A percentile compares a stretch with the other conserved stretches of the same genome.
Conservation (phyloP, 2,888 invertebrate species). For the Thecocarcelia acutangulata region DNA sequence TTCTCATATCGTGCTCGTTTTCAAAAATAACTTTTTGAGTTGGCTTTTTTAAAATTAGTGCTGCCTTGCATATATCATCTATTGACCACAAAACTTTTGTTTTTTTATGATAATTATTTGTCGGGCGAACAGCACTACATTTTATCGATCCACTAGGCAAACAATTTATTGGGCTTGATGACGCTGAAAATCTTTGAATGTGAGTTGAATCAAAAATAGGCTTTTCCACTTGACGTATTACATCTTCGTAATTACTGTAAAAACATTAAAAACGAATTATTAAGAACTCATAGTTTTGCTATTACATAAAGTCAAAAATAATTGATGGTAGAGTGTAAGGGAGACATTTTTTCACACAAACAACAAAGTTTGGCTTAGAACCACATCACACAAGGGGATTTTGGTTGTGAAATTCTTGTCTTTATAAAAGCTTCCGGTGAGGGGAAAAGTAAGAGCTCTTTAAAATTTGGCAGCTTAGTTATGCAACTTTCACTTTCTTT, state of each 20-base stretch:
- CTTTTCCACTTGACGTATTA: constrained; percentile 73
- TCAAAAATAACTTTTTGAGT: constrained; percentile 72
- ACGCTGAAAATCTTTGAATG: constrained; percentile 71
- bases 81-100: constrained; percentile 73
- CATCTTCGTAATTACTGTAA: constrained; percentile 73
- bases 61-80: constrained; percentile 75
- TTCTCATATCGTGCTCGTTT: constrained; percentile 83
- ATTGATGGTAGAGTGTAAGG: too few relatives aligned
- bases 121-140: constrained; percentile 70
- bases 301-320: too few relatives aligned
- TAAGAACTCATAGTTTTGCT: too few relatives aligned
- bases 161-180: constrained; percentile 47
- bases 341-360: too few relatives aligned
- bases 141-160: constrained; percentile 70
- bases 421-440: too few relatives aligned
- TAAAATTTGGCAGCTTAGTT: too few relatives aligned
- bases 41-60: constrained; percentile 74
- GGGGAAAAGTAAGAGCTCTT: too few relatives aligned
- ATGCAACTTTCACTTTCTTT: too few relatives aligned
- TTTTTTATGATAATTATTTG: constrained; percentile 70
- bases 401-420: too few relatives aligned
- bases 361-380: too few relatives aligned
- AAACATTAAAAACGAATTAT: not conserved
- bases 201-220: constrained; percentile 74
- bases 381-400: too few relatives aligned